Base-by-base conservation (phyloP, 2,888 invertebrate genomes). In the Macaria notata region DNA sequence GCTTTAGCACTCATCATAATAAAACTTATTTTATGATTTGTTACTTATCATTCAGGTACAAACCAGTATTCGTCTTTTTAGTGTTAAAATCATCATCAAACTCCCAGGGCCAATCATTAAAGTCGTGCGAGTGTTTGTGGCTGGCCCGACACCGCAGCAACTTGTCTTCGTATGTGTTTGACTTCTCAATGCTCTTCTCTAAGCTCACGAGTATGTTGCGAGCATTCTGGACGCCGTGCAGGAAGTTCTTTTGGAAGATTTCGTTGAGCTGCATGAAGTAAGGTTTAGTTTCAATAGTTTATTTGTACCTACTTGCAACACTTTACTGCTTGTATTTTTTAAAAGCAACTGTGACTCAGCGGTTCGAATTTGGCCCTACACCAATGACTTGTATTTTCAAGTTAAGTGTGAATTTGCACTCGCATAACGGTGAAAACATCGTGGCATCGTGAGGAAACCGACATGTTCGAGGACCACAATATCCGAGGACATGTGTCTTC, bases 111-210 rank as follows among this genome's bases (percentile, higher is more conserved):
- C 76, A 78, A 5, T 80, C 80, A 33, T 71, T 70, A 3, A 50
- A 56, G 45, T 65, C 60, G 39, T 85, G 84, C 0, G 70, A 65
- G 63, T 87, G 87, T 1, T 61, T 58, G 52, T 88, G 87, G 1
- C 70, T 72, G 0, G 76, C 68, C 58, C 73, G 81, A 62, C 88
- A 90, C 1, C 69, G 69, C 49, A 84, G 45, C 44, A 88, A 63
- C 39, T 70, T 69, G 31, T 79, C 71, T 60, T 90, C 88, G 61
- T 87, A 90, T 4, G 73, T 67, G 29, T 55, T 75, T 0, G 84
- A 79, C 70, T 87, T 87, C 36, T 70, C 63, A 3, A 91, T 65
- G 53, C 88, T 87, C 2, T 67, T 71, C 56, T 89, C 84, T 0
- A 90, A 70, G 8, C 71, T 72, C 4, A 71, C 66, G 1, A 91